These are phyloP conservation scores for Brachyhypopomus gauderio DNA, from an alignment of 2,113 vertebrate genomes.

Conservation along the genomic window DNA sequence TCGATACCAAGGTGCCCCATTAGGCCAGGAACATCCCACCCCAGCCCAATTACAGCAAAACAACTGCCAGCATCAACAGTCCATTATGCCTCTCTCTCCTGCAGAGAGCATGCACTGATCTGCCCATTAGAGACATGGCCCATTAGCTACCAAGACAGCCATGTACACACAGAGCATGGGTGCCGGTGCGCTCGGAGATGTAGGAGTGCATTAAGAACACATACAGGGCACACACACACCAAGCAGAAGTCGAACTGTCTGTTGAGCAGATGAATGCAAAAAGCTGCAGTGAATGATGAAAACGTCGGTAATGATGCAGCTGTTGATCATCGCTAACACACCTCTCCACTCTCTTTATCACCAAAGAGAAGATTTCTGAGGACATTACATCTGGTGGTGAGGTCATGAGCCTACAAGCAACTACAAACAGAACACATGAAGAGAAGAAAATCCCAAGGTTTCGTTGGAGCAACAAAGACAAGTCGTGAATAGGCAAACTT, in stretches of 20 bases:
- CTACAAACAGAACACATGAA: slow-evolving; percentile 8
- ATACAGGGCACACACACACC: neutral
- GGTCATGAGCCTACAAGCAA: neutral
- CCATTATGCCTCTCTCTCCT: slow-evolving; percentile 68
- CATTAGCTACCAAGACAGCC: slow-evolving; percentile 54
- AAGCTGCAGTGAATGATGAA: slow-evolving; percentile 7
- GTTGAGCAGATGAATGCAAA: neutral
- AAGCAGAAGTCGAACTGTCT: neutral
- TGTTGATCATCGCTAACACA: neutral
- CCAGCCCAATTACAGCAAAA: slow-evolving; percentile 58
- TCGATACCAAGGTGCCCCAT: slow-evolving; percentile 58
- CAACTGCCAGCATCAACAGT: slow-evolving; percentile 65
- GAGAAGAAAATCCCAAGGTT: neutral
- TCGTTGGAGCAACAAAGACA: neutral
- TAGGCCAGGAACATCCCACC: slow-evolving; percentile 60
- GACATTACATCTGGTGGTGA: neutral
- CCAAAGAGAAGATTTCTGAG: neutral
- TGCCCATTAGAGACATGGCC: slow-evolving; percentile 71
- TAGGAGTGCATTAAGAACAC: slow-evolving; percentile 18
- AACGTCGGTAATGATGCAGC: neutral
- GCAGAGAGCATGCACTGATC: slow-evolving; percentile 68
- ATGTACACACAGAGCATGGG: slow-evolving; percentile 40
- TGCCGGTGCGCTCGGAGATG: slow-evolving; percentile 31
- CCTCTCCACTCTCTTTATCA: neutral
- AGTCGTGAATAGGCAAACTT: slow-evolving; percentile 47